Evolutionary conservation across 2,888 invertebrate genomes (phyloP).

Genomic region (Nymphalis c-album): DNA sequence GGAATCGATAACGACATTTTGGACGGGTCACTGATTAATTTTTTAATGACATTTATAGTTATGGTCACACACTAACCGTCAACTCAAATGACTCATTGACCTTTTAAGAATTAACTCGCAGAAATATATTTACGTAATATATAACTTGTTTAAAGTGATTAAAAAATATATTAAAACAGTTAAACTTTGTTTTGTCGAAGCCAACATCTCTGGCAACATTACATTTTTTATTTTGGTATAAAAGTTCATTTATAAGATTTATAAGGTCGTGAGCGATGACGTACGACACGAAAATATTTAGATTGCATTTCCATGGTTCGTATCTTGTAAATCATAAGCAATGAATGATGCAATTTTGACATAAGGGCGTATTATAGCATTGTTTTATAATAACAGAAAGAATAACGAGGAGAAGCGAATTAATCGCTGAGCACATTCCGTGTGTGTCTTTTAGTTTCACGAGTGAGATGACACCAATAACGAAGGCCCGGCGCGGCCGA

Average conservation of each 20-base stretch:
- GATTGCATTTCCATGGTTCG: not conserved
- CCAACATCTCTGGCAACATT: not conserved
- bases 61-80: not conserved
- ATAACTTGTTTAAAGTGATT: no score
- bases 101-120: no score
- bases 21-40: conserved; percentile 22
- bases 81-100: no score
- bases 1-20: conserved; percentile 28
- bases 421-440: not conserved
- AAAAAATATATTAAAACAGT: no score
- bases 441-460: not conserved
- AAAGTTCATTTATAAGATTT: not conserved
- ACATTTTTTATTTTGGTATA: no score
- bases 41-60: conserved; percentile 12
- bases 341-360: not conserved
- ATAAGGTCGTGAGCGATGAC: conserved; percentile 1
- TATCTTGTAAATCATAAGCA: not conserved
- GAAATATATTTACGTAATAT: no score
- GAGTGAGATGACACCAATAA: conserved; percentile 1
- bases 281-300: not conserved
- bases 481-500: not conserved
- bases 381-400: no score
- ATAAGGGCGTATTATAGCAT: no score
- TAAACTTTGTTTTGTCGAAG: not conserved
- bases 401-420: no score